Evolutionary conservation across 2,888 invertebrate genomes (phyloP), one percentile per base, ranked within the genome.

Genomic region (Eilema griseolum): DNA sequence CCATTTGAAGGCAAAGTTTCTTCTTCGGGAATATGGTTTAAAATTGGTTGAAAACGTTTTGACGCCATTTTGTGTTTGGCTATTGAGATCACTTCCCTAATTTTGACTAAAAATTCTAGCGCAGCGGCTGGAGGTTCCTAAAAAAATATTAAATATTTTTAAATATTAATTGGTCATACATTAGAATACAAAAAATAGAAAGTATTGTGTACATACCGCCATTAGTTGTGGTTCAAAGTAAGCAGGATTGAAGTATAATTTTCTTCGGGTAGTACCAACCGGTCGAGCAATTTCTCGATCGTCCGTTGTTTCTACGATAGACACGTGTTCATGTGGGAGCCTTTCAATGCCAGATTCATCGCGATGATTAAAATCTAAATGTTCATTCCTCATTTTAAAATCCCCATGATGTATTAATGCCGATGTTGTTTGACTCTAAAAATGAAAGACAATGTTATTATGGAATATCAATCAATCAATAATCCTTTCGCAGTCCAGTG

Each of bases 91-190:
- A 98, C 98, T 95, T 98, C 98, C 75, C 99, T 96, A 76, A 99
- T 98, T 96, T 98, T 98, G 1, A 97, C 96, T 66, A 99, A 95
- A 89, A 99, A 99, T 90, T 99, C 98, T 80, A 98, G 93, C 31
- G 99, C 98, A 68, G 98, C 98, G 60, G 98, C 97, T 62, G 99
- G 98, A 28, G 99, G 99, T 81, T 98, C 97, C 97, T 98, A 93
- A n/a, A 83, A 74, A 67, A 68, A 71, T 66, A n/a, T 31, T 24
- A 56, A 12, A 12, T 26, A 33, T n/a, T 46, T 46, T 28, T 20
- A 31, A 59, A 20, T 37, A 2, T 41, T 23, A 56, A 52, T 56
- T 28, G 14, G 8, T 4, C 3, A 52, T 16, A 0, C 37, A 11
- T 24, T 60, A 23, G 16, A n/a, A 52, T 28, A 41, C 11, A 57